Evolutionary conservation across 1,140 invertebrate genomes (phyloP).

Genomic region (Latrodectus geometricus): DNA sequence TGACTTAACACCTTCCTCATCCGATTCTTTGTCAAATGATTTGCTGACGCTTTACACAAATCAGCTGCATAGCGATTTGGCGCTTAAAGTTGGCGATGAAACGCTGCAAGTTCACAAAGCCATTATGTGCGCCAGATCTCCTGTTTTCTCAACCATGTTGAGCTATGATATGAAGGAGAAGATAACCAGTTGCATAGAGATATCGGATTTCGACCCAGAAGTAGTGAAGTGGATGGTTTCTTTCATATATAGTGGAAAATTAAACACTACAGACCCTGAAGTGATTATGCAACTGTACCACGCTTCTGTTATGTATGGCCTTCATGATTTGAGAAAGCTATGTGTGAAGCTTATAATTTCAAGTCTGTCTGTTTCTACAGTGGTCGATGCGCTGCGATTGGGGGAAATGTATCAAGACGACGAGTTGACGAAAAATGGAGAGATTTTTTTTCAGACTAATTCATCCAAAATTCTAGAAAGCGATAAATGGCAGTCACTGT

Average conservation of each 20-base stretch:
- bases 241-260: background rate
- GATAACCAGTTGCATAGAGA: background rate
- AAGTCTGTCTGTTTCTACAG: background rate
- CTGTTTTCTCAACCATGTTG: constrained; percentile 1
- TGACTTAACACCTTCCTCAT: too few species aligned
- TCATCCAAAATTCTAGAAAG: too few species aligned
- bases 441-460: too few species aligned
- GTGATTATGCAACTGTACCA: background rate
- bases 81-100: background rate
- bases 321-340: background rate
- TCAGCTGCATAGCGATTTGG: constrained; percentile 16
- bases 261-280: background rate
- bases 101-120: background rate
- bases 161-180: background rate
- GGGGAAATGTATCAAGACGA: background rate
- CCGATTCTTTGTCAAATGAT: too few species aligned
- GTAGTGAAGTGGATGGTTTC: background rate
- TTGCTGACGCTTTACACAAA: too few species aligned
- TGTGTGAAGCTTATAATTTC: background rate
- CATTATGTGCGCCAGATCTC: background rate
- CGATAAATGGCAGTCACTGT: too few species aligned
- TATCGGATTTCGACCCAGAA: background rate
- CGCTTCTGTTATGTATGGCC: background rate
- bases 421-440: background rate
- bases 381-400: background rate